phyloP scores from a whole-genome alignment of 2,888 invertebrate species.

The Eucera pruinosa region DNA sequence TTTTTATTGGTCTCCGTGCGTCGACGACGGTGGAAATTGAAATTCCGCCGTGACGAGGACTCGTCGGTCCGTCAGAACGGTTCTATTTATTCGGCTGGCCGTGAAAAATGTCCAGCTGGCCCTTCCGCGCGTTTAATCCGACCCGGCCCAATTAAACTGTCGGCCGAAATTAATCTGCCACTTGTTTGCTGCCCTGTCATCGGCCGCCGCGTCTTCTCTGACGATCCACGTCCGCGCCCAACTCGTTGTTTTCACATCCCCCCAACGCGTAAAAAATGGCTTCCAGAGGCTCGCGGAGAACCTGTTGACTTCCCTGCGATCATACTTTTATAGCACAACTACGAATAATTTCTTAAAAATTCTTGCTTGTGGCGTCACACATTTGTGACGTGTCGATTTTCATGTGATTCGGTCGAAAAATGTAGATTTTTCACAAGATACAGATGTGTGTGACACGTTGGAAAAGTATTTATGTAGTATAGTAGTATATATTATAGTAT shows the following conservation, averaged over 20 bases:
- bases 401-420: too few relatives aligned
- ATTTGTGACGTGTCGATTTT: too few relatives aligned
- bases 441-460: too few relatives aligned
- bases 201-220: conserved; percentile 53
- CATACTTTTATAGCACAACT: not conserved
- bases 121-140: conserved; percentile 67
- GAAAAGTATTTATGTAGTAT: too few relatives aligned
- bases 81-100: conserved; percentile 68
- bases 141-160: conserved; percentile 68
- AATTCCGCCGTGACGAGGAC: conserved; percentile 63
- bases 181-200: conserved; percentile 68
- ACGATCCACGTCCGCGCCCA: conserved; percentile 12
- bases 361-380: too few relatives aligned
- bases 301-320: conserved; percentile 10
- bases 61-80: conserved; percentile 64
- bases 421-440: too few relatives aligned
- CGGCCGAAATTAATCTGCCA: conserved; percentile 70
- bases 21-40: conserved; percentile 49
- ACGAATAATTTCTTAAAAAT: not conserved
- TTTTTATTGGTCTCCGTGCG: conserved; percentile 29
- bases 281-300: not conserved
- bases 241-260: not conserved
- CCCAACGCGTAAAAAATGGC: conserved; percentile 6
- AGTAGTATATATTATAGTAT: too few relatives aligned
- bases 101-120: conserved; percentile 69